Evolutionary conservation across 1,140 invertebrate species (phyloP), one percentile per base, ranked within the genome.

Genomic region (Bombyx mori): DNA sequence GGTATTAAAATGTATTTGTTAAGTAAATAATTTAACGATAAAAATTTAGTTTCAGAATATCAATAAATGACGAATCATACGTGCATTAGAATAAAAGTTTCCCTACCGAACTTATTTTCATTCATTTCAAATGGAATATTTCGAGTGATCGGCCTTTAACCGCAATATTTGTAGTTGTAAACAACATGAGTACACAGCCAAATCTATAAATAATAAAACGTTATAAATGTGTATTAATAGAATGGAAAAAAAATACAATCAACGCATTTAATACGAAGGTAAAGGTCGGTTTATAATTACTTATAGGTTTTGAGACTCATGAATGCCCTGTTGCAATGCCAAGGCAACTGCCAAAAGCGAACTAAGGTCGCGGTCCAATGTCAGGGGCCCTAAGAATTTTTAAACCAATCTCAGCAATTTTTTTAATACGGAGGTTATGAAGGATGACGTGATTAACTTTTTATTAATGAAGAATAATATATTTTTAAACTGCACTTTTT

Each of bases 341-440:
- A 86, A 84, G 82, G 80, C 71, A 66, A 79, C 66, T 82, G 75
- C 78, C 81, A 82, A 83, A 83, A 76, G 70, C 54, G 73, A 71
- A 51, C 3, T 51, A n/a, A 84, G 79, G 78, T 80, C 79, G 71
- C 60, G 66, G 63, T 70, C 71, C 79, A 86, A 84, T 83, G 80
- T 85, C 82, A 83, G 80, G 79, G 79, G 82, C 75, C 79, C 75
- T 75, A 77, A 72, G 70, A 78, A 72, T 74, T 68, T 74, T 76
- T 65, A 35, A 35, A 35, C 26, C 26, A 35, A 35, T 69, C 59
- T 66, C 56, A n/a, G 48, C 55, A 65, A 54, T 56, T 62, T 65
- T 18, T 65, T 61, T 49, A 56, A 58, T 54, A 42, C 8, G 22
- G 42, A 35, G 26, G 26, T 35, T 35, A 35, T 5, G 26, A 3